Percentiles rank a stretch among this genome's conserved stretches.
These are phyloP conservation scores for Lepus europaeus DNA, from an alignment of 2,113 vertebrate genomes.

Conservation along the genomic window DNA sequence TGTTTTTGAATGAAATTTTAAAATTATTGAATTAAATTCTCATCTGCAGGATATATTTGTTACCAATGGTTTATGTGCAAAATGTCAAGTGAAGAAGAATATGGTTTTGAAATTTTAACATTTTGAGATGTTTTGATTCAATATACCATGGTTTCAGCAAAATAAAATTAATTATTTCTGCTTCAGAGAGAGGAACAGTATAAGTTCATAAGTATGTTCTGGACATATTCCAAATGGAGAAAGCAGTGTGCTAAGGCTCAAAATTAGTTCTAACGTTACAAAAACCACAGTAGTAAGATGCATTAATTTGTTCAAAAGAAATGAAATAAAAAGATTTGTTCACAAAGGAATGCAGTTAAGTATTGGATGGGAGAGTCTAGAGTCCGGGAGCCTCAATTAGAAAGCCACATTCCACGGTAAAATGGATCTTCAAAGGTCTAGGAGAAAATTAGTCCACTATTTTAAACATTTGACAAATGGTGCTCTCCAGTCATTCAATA, in stretches of 20 bases:
- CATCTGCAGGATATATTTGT: not conserved
- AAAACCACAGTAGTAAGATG: not conserved
- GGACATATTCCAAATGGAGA: constrained; percentile 44
- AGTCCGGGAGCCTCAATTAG: not conserved
- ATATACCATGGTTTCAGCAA: not conserved
- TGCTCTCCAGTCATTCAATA: not conserved
- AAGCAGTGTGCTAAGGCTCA: not conserved
- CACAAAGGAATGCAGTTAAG: not conserved
- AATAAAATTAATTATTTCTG: constrained; percentile 39
- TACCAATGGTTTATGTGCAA: not conserved
- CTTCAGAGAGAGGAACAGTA: not conserved
- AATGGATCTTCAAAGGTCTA: not conserved
- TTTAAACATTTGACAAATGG: not conserved
- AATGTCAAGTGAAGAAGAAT: not conserved
- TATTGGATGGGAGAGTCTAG: not conserved
- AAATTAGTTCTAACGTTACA: constrained; percentile 31
- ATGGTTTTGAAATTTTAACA: constrained; percentile 26
- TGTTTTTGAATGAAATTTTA: not conserved
- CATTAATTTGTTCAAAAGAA: constrained; percentile 13
- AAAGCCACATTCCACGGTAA: not conserved
- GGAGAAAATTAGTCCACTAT: not conserved
- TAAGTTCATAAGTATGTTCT: not conserved
- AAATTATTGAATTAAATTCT: not conserved
- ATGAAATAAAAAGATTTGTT: constrained; percentile 5
- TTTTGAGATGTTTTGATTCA: not conserved